These are phyloP conservation scores for Salticus scenicus DNA, from an alignment of 2,888 invertebrate species.

Conservation along the genomic window DNA sequence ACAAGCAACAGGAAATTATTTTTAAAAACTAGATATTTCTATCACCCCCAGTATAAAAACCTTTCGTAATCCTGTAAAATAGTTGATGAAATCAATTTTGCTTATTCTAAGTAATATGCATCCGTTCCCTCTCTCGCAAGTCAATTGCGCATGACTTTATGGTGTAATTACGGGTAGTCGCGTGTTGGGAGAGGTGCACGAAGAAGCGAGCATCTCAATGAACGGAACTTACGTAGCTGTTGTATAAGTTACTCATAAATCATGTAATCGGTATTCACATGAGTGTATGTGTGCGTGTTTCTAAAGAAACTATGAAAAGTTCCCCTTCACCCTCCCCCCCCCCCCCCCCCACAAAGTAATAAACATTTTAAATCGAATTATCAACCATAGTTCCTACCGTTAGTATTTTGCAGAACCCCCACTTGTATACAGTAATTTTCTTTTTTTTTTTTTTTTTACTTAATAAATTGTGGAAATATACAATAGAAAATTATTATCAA, in stretches of 20 bases:
- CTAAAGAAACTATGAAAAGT: background rate
- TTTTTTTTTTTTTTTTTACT: no score
- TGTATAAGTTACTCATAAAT: background rate
- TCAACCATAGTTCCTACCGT: no score
- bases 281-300: background rate
- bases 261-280: background rate
- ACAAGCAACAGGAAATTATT: no score
- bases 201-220: background rate
- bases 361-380: background rate
- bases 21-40: no score
- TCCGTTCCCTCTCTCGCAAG: constrained; percentile 8
- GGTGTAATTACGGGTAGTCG: constrained; percentile 59
- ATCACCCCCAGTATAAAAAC: no score
- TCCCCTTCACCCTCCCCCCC: background rate
- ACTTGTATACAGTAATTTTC: no score
- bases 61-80: no score
- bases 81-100: background rate
- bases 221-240: background rate
- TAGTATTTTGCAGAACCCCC: no score
- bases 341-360: background rate
- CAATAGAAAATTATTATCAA: no score
- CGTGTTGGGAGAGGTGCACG: constrained; percentile 17
- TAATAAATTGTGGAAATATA: no score
- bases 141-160: constrained; percentile 65
- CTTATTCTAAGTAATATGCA: background rate